phyloP scores from a whole-genome alignment of 2,113 vertebrate species.

The Lepisosteus osseus region DNA sequence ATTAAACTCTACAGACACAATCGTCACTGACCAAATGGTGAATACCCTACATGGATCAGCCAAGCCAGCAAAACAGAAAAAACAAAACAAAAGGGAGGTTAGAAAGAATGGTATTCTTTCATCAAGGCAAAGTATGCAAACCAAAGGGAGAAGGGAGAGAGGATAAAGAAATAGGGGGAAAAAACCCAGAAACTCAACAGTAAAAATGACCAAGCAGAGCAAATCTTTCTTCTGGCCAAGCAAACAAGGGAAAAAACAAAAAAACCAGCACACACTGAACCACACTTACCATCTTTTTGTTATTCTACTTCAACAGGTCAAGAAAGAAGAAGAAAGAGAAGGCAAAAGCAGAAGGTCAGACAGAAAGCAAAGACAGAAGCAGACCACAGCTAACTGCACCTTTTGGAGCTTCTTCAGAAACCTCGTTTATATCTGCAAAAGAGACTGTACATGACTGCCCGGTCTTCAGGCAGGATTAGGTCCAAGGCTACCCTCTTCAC shows the following conservation, averaged over 20 bases:
- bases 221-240: slow-evolving; percentile 53
- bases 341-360: slow-evolving; percentile 77
- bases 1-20: not conserved
- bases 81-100: not conserved
- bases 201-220: slow-evolving; percentile 21
- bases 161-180: not conserved
- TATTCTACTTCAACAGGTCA: slow-evolving; percentile 93
- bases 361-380: slow-evolving; percentile 66
- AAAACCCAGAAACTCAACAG: not conserved
- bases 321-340: slow-evolving; percentile 79
- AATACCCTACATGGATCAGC: slow-evolving; percentile 5
- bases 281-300: slow-evolving; percentile 97
- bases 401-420: slow-evolving; percentile 16
- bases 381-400: slow-evolving; percentile 62
- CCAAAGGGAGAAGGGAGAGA: not conserved
- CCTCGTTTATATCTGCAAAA: not conserved
- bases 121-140: slow-evolving; percentile 4
- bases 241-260: slow-evolving; percentile 56
- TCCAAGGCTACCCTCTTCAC: too few species aligned
- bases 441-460: too few species aligned
- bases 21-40: not conserved
- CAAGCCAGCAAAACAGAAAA: not conserved
- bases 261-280: slow-evolving; percentile 64
- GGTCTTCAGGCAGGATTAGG: too few species aligned
- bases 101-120: slow-evolving; percentile 11